Evolutionary conservation across 2,113 vertebrate genomes (phyloP).

Genomic region (Rousettus leschenaultii): DNA sequence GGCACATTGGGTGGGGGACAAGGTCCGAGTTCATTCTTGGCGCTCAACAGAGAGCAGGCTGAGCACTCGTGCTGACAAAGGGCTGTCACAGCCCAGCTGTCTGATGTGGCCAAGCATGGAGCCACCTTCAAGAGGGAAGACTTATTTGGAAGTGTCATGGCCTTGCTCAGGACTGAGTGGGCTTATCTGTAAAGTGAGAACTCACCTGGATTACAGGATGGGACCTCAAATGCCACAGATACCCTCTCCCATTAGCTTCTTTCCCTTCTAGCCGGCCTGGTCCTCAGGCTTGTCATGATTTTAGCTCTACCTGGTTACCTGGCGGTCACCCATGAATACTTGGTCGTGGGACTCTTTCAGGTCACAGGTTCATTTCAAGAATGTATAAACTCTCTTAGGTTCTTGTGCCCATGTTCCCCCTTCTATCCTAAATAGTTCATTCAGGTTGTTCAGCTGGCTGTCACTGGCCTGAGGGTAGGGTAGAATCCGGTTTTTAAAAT

Average conservation of each 20-base stretch:
- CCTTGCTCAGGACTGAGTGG: fast-evolving
- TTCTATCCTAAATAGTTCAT: background rate
- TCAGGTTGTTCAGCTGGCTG: background rate
- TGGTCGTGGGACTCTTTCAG: background rate
- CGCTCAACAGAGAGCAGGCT: background rate
- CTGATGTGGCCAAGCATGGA: background rate
- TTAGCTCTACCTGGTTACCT: background rate
- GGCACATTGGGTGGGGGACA: background rate
- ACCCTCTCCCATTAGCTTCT: background rate
- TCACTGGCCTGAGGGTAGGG: background rate
- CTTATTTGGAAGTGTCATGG: background rate
- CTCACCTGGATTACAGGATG: fast-evolving
- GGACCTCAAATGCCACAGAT: background rate
- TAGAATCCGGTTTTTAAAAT: background rate
- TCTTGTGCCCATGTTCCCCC: background rate
- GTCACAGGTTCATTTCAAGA: background rate
- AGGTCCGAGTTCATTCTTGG: background rate
- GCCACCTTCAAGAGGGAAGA: background rate
- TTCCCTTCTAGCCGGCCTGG: background rate
- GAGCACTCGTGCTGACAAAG: background rate
- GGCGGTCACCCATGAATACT: background rate
- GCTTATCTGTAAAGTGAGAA: background rate
- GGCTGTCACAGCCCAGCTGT: background rate
- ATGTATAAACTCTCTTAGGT: background rate
- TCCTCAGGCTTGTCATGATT: background rate